phyloP scores from a whole-genome alignment of 2,888 invertebrate species.

The Pristionchus fissidentatus region DNA sequence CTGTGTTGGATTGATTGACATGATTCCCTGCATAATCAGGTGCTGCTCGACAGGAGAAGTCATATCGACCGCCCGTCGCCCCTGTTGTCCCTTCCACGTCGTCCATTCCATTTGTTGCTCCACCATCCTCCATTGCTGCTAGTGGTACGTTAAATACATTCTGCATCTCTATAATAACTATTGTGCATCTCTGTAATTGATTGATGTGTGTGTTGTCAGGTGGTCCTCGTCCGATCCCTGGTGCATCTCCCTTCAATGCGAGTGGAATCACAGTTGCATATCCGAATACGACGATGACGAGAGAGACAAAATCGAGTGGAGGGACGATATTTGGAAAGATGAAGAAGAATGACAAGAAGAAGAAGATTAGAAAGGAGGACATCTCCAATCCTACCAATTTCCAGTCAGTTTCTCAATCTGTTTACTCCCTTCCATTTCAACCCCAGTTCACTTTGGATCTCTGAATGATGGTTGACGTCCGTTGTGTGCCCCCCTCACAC shows the following conservation, averaged over 20 bases:
- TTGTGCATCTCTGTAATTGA: too few relatives aligned
- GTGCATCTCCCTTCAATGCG: slow-evolving; percentile 37
- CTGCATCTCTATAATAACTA: too few relatives aligned
- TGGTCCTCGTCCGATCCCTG: neutral
- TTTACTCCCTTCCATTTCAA: neutral
- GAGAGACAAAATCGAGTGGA: slow-evolving; percentile 48
- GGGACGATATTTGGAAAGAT: slow-evolving; percentile 53
- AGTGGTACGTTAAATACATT: neutral
- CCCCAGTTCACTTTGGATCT: neutral
- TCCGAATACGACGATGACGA: slow-evolving; percentile 6
- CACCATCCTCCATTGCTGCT: neutral
- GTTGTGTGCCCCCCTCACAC: neutral
- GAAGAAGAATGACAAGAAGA: slow-evolving; percentile 63
- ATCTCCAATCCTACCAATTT: slow-evolving; percentile 74
- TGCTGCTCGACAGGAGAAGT: neutral
- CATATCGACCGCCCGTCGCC: neutral
- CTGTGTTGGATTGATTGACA: too few relatives aligned
- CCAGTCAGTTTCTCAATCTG: slow-evolving; percentile 66
- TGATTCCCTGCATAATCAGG: neutral
- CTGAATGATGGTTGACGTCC: neutral
- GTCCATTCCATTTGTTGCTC: neutral
- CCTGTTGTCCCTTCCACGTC: neutral
- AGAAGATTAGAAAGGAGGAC: slow-evolving; percentile 72
- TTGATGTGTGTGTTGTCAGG: too few relatives aligned
- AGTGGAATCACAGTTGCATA: slow-evolving; percentile 35